phyloP scores from a whole-genome alignment of 2,113 vertebrate species.

The Protobothrops mucrosquamatus region DNA sequence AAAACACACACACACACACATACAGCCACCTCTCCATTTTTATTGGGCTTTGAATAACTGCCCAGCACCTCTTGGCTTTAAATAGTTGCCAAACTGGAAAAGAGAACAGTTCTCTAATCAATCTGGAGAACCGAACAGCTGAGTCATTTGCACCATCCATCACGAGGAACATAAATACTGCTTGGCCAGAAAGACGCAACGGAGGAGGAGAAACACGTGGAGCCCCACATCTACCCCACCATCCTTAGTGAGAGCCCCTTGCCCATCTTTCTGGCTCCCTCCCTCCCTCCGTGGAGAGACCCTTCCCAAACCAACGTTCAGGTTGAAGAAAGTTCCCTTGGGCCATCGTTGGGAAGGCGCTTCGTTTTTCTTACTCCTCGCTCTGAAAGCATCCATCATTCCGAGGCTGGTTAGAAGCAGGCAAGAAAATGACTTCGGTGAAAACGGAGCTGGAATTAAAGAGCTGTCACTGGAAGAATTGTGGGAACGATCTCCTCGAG shows the following conservation, averaged over 20 bases:
- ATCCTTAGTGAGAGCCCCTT: not conserved
- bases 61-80: conserved; percentile 3
- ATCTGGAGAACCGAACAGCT: not conserved
- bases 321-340: not conserved
- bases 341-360: not conserved
- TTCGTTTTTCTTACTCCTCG: not conserved
- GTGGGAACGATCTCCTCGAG: not conserved
- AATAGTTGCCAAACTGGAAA: rapidly evolving
- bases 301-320: not conserved
- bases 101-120: rapidly evolving
- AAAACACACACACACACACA: not conserved
- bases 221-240: too few species aligned
- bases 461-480: not conserved
- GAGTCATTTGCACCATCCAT: not conserved
- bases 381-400: not conserved
- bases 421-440: not conserved
- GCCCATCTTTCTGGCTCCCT: not conserved
- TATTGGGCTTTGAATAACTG: not conserved
- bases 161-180: rapidly evolving
- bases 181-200: not conserved
- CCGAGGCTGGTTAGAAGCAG: not conserved
- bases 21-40: conserved; percentile 11
- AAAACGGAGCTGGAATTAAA: not conserved
- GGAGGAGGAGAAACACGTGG: not conserved
- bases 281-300: too few species aligned